These are phyloP conservation scores for Malacoctenus gilli DNA, from an alignment of 2,797 vertebrate genomes.

Conservation along the genomic window DNA sequence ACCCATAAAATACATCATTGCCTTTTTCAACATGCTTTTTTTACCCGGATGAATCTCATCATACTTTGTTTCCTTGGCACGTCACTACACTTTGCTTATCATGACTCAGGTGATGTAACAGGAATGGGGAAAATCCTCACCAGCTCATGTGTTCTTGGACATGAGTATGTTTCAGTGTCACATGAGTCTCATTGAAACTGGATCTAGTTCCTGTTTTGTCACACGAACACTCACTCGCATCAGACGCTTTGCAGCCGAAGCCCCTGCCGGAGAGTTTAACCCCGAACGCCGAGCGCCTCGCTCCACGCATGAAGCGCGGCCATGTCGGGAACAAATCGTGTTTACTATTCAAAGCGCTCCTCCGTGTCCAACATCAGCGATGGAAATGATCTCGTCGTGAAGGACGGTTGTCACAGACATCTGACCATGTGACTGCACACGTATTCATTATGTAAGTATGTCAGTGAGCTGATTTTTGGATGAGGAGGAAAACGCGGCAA, in stretches of 20 bases:
- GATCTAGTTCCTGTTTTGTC: conserved; percentile 21
- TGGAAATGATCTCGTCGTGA: background rate
- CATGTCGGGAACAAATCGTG: conserved; percentile 13
- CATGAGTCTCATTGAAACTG: conserved; percentile 22
- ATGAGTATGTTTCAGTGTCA: too few relatives aligned
- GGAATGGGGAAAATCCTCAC: too few relatives aligned
- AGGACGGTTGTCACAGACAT: background rate
- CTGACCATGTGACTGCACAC: conserved; percentile 23
- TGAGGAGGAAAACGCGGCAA: conserved; percentile 35
- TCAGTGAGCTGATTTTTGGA: conserved; percentile 35
- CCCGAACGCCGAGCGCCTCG: background rate
- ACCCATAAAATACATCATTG: too few relatives aligned
- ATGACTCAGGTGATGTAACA: too few relatives aligned
- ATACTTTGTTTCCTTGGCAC: too few relatives aligned
- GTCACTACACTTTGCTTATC: too few relatives aligned
- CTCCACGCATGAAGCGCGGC: conserved; percentile 5
- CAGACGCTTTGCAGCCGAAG: conserved; percentile 5
- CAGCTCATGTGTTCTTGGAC: too few relatives aligned
- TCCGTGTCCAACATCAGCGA: conserved; percentile 16
- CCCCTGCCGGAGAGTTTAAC: conserved; percentile 7
- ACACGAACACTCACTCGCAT: conserved; percentile 2
- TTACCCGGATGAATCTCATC: too few relatives aligned
- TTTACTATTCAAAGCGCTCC: conserved; percentile 33
- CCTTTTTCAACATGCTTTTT: too few relatives aligned
- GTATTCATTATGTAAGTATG: conserved; percentile 30